phyloP scores from a whole-genome alignment of 2,113 vertebrate species.

The Anhinga rufa region DNA sequence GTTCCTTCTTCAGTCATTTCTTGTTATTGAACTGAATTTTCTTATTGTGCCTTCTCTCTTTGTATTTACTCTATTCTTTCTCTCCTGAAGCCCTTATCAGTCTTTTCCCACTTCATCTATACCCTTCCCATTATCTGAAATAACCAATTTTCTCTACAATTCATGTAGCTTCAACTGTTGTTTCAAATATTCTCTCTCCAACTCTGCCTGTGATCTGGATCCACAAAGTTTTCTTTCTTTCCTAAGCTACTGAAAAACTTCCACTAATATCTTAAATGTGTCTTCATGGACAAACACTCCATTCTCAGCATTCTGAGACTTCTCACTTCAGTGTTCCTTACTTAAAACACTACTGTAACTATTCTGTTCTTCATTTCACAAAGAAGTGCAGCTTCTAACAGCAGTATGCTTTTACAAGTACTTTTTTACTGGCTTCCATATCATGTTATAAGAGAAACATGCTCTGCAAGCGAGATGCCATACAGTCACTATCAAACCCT shows the following conservation, averaged over 20 bases:
- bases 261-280: neutral
- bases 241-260: neutral
- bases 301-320: neutral
- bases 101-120: neutral
- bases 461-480: neutral
- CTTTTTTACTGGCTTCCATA: neutral
- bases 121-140: neutral
- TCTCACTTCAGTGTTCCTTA: neutral
- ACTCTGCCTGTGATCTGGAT: neutral
- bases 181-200: neutral
- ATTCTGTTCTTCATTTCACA: neutral
- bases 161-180: neutral
- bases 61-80: neutral
- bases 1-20: neutral
- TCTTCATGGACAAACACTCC: neutral
- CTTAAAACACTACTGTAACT: neutral
- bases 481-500: neutral
- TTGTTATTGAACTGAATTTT: neutral
- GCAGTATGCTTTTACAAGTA: neutral
- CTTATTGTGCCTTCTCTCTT: neutral
- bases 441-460: neutral
- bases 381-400: neutral
- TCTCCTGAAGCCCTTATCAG: neutral
- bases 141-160: neutral
- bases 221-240: neutral